Evolutionary conservation across 2,797 vertebrate species (phyloP).

Genomic region (Callimico goeldii): DNA sequence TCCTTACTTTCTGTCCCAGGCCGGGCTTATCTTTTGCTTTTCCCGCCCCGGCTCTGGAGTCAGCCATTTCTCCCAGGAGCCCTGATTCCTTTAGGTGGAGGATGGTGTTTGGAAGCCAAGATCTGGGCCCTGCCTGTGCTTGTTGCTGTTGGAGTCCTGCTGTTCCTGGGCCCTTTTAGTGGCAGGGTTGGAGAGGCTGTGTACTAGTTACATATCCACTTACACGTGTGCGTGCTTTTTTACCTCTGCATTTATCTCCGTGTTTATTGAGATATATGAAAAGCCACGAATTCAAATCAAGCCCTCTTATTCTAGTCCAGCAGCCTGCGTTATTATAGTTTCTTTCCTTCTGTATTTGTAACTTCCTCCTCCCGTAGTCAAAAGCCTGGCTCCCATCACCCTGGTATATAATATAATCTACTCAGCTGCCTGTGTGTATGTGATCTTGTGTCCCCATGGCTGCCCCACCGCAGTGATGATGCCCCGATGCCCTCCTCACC

Average conservation of each 20-base stretch:
- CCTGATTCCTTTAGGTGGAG: not conserved
- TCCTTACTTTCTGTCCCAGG: not conserved
- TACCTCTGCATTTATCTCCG: not conserved
- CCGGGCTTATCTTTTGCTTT: not conserved
- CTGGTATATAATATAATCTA: not conserved
- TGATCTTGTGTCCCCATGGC: accelerated
- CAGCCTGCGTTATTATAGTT: not conserved
- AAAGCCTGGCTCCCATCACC: not conserved
- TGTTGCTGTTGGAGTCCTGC: accelerated
- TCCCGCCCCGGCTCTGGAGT: not conserved
- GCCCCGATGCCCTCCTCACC: too few relatives aligned
- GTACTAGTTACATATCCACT: not conserved
- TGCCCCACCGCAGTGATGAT: too few relatives aligned
- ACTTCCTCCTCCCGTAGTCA: not conserved
- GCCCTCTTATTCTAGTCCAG: too few relatives aligned
- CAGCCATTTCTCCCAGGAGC: not conserved
- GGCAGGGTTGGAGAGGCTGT: not conserved
- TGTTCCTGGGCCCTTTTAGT: not conserved
- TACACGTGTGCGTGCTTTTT: not conserved
- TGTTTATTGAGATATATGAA: not conserved
- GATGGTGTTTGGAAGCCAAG: not conserved
- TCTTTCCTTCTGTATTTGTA: not conserved
- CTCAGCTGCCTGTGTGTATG: not conserved
- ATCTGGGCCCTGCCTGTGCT: not conserved
- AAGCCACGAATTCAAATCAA: not conserved